A percentile compares a stretch with the other conserved stretches of the same genome.
Evolutionary conservation across 2,888 invertebrate species (phyloP).

Genomic region (Allophyes oxyacanthae): DNA sequence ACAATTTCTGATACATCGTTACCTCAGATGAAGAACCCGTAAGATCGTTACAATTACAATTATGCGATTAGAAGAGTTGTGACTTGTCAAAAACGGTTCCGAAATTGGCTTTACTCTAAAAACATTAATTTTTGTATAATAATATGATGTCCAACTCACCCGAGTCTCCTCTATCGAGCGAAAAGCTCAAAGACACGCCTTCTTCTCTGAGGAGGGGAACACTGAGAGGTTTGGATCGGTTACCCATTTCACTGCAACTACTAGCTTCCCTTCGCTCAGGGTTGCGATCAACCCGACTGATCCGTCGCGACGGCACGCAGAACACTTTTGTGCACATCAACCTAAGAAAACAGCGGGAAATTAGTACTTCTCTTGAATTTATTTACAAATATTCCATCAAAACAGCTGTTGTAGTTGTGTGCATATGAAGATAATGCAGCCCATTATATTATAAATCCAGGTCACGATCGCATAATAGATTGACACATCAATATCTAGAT

Average conservation of each 20-base stretch:
- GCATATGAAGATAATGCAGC: background rate
- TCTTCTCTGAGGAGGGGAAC: conserved; percentile 76
- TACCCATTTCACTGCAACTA: conserved; percentile 58
- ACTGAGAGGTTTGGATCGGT: conserved; percentile 72
- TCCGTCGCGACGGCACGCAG: conserved; percentile 83
- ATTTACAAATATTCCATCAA: no score
- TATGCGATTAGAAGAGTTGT: no score
- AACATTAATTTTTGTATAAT: no score
- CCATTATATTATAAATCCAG: background rate
- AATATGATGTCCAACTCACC: conserved; percentile 65
- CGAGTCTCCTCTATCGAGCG: conserved; percentile 83
- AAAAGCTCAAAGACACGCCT: conserved; percentile 81
- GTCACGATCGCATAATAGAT: background rate
- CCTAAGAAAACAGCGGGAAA: conserved; percentile 57
- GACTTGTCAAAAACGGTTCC: no score
- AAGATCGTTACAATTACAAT: no score
- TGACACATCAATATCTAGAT: no score
- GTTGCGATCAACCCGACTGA: conserved; percentile 71
- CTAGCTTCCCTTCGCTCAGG: conserved; percentile 56
- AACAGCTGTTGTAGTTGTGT: no score
- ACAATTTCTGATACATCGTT: no score
- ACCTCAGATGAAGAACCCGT: no score
- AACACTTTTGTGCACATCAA: conserved; percentile 91
- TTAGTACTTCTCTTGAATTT: background rate
- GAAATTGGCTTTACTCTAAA: no score